Evolutionary conservation across 2,888 invertebrate genomes (phyloP).

Genomic region (Unio pictorum): DNA sequence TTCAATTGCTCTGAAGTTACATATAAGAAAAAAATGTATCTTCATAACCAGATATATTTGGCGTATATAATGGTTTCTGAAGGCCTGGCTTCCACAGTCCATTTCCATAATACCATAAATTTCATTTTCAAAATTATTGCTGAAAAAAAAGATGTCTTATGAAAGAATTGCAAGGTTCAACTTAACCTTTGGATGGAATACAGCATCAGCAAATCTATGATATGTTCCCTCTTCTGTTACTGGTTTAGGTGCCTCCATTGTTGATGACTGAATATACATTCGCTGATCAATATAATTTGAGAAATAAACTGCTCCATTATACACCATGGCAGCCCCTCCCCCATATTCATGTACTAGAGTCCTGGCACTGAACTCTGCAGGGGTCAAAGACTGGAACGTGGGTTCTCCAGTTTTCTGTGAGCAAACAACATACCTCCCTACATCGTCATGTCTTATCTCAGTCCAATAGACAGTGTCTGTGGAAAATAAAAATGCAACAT

Average conservation of each 20-base stretch:
- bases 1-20: too few relatives aligned
- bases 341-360: conserved; percentile 73
- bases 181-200: conserved; percentile 47
- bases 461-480: conserved; percentile 66
- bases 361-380: conserved; percentile 60
- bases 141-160: too few relatives aligned
- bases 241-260: conserved; percentile 44
- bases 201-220: conserved; percentile 63
- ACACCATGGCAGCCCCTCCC: conserved; percentile 69
- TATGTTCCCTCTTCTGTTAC: conserved; percentile 51
- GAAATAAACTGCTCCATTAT: conserved; percentile 63
- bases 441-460: conserved; percentile 62
- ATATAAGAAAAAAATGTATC: too few relatives aligned
- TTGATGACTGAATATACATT: conserved; percentile 57
- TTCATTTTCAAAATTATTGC: too few relatives aligned
- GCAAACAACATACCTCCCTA: conserved; percentile 64
- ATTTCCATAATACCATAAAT: too few relatives aligned
- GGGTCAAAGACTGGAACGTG: conserved; percentile 55
- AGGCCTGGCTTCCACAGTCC: too few relatives aligned
- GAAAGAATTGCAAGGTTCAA: background rate
- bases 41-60: too few relatives aligned
- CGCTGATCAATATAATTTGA: conserved; percentile 65
- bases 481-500: conserved; percentile 4
- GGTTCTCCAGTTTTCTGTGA: conserved; percentile 42
- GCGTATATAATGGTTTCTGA: too few relatives aligned